Conservation (phyloP, 2,113 vertebrate species). For the Synchiropus splendidus region DNA sequence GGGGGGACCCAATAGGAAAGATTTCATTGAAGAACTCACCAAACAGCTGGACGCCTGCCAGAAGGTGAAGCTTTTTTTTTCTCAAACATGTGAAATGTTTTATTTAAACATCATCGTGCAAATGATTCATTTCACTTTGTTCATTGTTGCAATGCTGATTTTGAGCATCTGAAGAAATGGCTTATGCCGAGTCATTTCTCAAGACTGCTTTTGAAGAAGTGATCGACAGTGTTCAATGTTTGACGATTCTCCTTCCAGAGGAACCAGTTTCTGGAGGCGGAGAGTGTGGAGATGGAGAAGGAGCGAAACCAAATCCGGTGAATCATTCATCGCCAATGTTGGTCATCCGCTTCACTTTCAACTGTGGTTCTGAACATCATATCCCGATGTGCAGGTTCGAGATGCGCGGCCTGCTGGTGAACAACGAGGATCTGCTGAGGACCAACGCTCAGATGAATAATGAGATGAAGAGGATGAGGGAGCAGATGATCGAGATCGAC, state of each 20-base stretch:
- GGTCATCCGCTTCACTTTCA: too few relatives aligned
- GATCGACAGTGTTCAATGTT: neutral
- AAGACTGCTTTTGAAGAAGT: too few relatives aligned
- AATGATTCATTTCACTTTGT: too few relatives aligned
- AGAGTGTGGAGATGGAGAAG: slow-evolving; percentile 68
- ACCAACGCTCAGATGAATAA: slow-evolving; percentile 59
- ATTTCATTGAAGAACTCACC: slow-evolving; percentile 70
- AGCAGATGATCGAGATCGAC: slow-evolving; percentile 59
- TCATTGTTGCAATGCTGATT: too few relatives aligned
- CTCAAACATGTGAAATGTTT: neutral
- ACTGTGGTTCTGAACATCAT: too few relatives aligned
- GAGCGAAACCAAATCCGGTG: slow-evolving; percentile 69
- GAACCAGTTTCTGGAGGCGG: slow-evolving; percentile 71
- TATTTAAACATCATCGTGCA: too few relatives aligned
- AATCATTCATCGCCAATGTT: too few relatives aligned
- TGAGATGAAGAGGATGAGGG: slow-evolving; percentile 59
- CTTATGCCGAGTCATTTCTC: too few relatives aligned
- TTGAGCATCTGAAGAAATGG: too few relatives aligned
- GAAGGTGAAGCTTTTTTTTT: slow-evolving; percentile 36
- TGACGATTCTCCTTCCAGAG: slow-evolving; percentile 41
- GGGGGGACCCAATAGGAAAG: slow-evolving; percentile 43
- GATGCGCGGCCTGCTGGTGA: slow-evolving; percentile 66
- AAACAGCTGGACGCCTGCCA: slow-evolving; percentile 58
- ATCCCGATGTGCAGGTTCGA: slow-evolving; percentile 47
- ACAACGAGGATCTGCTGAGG: slow-evolving; percentile 67